Percentiles rank a stretch among this genome's conserved stretches.
Evolutionary conservation across 2,888 invertebrate genomes (phyloP).

Genomic region (Tipula confusa): DNA sequence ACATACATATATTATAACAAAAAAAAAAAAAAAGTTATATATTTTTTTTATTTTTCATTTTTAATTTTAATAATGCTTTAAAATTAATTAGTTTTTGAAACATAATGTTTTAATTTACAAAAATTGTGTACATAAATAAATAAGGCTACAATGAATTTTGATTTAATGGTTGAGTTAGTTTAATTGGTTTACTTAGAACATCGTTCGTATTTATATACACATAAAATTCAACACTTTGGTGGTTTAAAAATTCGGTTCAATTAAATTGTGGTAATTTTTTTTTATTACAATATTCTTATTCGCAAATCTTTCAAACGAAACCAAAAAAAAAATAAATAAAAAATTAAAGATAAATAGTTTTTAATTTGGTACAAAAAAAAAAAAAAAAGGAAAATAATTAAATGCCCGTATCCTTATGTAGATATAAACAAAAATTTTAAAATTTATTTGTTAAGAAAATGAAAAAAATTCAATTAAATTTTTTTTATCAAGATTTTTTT

Average conservation of each 20-base stretch:
- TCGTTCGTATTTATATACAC: background rate
- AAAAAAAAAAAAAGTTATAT: background rate
- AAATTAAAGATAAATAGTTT: slow-evolving; percentile 5
- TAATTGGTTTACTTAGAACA: background rate
- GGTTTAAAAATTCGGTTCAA: background rate
- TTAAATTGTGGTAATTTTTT: background rate
- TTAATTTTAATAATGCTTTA: slow-evolving; percentile 20
- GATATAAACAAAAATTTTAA: background rate
- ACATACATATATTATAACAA: background rate
- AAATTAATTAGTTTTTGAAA: slow-evolving; percentile 12
- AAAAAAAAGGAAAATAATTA: background rate
- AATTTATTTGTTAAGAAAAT: background rate
- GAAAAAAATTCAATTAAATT: slow-evolving; percentile 12
- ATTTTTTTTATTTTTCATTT: background rate
- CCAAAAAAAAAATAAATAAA: too few relatives aligned
- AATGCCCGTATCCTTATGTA: background rate
- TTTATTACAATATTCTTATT: too few relatives aligned
- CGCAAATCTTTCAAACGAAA: background rate
- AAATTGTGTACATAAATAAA: background rate
- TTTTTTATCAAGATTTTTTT: background rate
- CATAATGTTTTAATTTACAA: slow-evolving; percentile 3
- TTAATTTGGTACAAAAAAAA: background rate
- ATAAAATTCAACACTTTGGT: background rate
- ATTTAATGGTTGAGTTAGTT: background rate
- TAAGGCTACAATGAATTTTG: background rate